Evolutionary conservation across 92 coral and sea anemone species (phyloP).

Genomic region (Umimayanthus chanpuru): DNA sequence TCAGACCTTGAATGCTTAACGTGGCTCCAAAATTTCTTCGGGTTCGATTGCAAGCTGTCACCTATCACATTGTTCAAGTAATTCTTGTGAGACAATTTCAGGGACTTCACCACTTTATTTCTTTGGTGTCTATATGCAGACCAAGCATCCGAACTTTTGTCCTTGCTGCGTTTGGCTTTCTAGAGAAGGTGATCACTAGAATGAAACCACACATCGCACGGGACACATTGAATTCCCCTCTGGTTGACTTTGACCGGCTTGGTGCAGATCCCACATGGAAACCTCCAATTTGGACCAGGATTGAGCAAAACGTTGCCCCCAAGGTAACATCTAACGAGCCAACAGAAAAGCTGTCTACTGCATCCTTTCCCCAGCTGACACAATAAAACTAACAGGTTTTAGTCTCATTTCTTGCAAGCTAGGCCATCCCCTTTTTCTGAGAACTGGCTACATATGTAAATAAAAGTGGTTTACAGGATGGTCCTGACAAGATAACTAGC

Average conservation of each 20-base stretch:
- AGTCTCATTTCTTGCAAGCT: too few relatives aligned
- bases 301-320: conserved; percentile 34
- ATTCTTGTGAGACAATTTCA: conserved; percentile 57
- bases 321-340: background rate
- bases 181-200: conserved; percentile 49
- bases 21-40: conserved; percentile 55
- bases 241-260: conserved; percentile 39
- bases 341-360: too few relatives aligned
- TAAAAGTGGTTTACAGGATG: too few relatives aligned
- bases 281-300: conserved; percentile 42
- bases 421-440: too few relatives aligned
- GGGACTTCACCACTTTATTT: conserved; percentile 56
- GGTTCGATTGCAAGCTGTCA: conserved; percentile 34
- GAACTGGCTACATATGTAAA: too few relatives aligned
- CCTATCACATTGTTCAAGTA: conserved; percentile 63
- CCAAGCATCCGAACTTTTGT: conserved; percentile 47
- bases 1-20: conserved; percentile 58
- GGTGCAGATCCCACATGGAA: conserved; percentile 31
- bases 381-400: too few relatives aligned
- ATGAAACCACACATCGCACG: conserved; percentile 41
- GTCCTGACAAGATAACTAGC: too few relatives aligned
- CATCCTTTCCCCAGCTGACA: too few relatives aligned
- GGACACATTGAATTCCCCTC: conserved; percentile 29
- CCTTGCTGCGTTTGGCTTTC: conserved; percentile 58
- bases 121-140: conserved; percentile 53